These are phyloP conservation scores for Tribolium madens DNA, from an alignment of 1,140 invertebrate genomes.

Conservation along the genomic window DNA sequence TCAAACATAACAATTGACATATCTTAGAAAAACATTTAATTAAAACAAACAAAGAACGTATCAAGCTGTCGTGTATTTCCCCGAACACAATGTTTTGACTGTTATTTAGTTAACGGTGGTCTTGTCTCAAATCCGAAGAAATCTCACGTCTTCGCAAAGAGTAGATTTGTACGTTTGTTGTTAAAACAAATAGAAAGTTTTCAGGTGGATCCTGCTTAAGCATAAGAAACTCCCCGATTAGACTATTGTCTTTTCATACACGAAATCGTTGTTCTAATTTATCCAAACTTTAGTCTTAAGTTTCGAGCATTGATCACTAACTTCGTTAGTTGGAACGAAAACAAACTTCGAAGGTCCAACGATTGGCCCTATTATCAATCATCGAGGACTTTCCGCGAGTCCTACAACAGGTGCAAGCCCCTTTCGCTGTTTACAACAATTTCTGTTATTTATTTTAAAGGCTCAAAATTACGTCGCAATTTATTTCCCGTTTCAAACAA, in stretches of 20 bases:
- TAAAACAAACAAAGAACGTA: background rate
- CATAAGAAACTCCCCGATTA: background rate
- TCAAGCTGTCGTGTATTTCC: background rate
- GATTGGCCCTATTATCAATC: background rate
- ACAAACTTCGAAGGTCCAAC: background rate
- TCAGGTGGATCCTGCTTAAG: background rate
- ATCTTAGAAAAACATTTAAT: background rate
- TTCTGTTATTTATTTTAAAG: too few relatives aligned
- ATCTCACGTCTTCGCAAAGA: background rate
- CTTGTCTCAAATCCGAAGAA: background rate
- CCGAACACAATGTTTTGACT: background rate
- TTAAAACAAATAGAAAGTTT: slow-evolving; percentile 18
- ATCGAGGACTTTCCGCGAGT: background rate
- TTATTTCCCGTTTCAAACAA: background rate
- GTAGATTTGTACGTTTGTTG: slow-evolving; percentile 2
- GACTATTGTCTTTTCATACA: background rate
- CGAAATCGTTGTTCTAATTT: background rate
- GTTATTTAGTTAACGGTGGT: background rate
- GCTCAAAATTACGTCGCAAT: too few relatives aligned
- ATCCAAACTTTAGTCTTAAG: background rate
- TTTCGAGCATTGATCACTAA: background rate
- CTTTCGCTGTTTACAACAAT: too few relatives aligned
- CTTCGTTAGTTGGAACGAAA: background rate
- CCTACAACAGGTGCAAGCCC: background rate
- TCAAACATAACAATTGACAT: background rate